Base-by-base conservation (phyloP, 64 coral and sea anemone species). In the Astreopora myriophthalma region DNA sequence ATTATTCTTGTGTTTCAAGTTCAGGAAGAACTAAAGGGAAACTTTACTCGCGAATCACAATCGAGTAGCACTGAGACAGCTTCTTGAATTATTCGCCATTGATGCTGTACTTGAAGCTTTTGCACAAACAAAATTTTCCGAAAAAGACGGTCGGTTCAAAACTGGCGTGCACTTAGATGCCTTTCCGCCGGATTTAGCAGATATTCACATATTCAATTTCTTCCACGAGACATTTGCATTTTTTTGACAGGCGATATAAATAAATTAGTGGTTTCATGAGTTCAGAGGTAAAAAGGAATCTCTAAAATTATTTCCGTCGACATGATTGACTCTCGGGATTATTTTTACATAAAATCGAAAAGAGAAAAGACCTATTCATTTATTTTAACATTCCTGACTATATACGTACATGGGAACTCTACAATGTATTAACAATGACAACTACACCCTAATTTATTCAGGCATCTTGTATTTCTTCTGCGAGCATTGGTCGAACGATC, bases 171-270 rank as follows among this genome's bases (percentile, higher is more conserved):
- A 83, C 29, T 11, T 57, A 83, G 79, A 37, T 65, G 57, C 65
- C 30, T 24, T 65, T 83, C 76, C 79, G 79, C 76, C 79, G 79
- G 79, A 63, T 61, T 81, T 19, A 5, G 40, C 6, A 12, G 58
- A n/a, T 37, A 8, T 64, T 83, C 79, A 29, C 19, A 83, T 32
- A 83, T 62, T 83, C 52, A 62, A 24, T 17, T 55, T 80, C 32
- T 65, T 11, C 28, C 20, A 35, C 3, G 20, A 64, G 20, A 65
- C 35, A 65, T 83, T 83, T 83, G 58, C 79, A 83, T 83, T 83
- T 83, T 3, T 62, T 25, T 58, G 79, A 65, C 55, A 83, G 55
- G 38, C 7, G 29, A 38, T 83, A 55, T 55, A 22, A 83, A 83
- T 83, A 14, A 62, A 63, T 64, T 22, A 25, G 20, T 65, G 19